Percentiles rank a stretch among this genome's conserved stretches.
phyloP scores from a whole-genome alignment of 2,888 invertebrate species.

The Cheilosia impressa region DNA sequence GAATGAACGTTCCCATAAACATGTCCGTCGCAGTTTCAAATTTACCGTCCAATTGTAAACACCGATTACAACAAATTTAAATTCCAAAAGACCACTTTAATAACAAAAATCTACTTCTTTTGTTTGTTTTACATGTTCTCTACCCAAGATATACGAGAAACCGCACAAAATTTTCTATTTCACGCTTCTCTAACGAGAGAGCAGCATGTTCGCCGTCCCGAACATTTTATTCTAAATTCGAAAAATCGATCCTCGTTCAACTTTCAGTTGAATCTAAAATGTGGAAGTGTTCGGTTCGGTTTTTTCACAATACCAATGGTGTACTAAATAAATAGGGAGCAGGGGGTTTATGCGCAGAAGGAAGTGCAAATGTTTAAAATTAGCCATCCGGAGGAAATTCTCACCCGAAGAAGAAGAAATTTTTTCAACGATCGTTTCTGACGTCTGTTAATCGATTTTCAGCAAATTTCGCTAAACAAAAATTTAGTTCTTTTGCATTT shows the following conservation, averaged over 20 bases:
- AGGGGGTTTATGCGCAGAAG: conserved; percentile 67
- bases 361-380: conserved; percentile 65
- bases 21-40: background rate
- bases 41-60: conserved; percentile 39
- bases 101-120: conserved; percentile 47
- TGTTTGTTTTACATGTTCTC: conserved; percentile 59
- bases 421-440: conserved; percentile 44
- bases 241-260: conserved; percentile 43
- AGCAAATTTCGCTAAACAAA: background rate
- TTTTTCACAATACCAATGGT: conserved; percentile 27
- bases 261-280: conserved; percentile 65
- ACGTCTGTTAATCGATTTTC: conserved; percentile 46
- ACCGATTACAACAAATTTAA: conserved; percentile 21
- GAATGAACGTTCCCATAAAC: background rate
- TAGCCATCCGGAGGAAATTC: conserved; percentile 69
- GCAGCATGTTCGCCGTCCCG: background rate
- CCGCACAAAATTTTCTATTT: background rate
- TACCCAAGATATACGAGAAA: conserved; percentile 64
- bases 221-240: conserved; percentile 43
- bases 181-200: conserved; percentile 10
- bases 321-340: conserved; percentile 42
- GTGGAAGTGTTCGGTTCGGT: conserved; percentile 70
- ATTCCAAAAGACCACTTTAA: conserved; percentile 58
- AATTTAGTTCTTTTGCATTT: conserved; percentile 55
- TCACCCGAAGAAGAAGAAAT: conserved; percentile 30